Percentiles rank a stretch among this genome's conserved stretches.
These are phyloP conservation scores for Micromesistius poutassou DNA, from an alignment of 2,797 vertebrate genomes.

Conservation along the genomic window DNA sequence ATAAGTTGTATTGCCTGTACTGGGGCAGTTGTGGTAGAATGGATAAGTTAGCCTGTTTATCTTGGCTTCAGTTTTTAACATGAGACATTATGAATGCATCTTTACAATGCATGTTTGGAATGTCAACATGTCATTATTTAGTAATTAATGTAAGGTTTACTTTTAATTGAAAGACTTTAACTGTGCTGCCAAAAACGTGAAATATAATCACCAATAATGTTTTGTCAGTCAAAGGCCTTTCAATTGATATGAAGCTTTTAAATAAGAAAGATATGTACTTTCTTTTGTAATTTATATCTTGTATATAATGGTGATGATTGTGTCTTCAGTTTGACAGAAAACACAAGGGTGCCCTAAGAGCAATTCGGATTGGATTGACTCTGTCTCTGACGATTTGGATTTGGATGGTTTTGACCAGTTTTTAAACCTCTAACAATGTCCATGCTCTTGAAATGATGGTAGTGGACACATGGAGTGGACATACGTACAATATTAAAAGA, in stretches of 20 bases:
- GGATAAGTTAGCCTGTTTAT: neutral
- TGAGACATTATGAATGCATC: neutral
- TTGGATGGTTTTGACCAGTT: no score
- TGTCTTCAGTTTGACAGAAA: no score
- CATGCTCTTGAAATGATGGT: no score
- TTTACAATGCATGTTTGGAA: neutral
- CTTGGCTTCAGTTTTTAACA: neutral
- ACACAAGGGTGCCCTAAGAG: no score
- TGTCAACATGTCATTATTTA: neutral
- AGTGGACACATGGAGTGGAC: no score
- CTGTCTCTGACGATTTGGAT: no score
- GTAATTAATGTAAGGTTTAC: neutral
- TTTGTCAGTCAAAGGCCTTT: neutral
- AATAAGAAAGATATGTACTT: neutral
- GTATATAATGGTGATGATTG: neutral
- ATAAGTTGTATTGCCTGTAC: neutral
- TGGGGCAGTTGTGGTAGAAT: neutral
- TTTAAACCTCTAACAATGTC: no score
- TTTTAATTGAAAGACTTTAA: neutral
- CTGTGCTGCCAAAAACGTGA: neutral
- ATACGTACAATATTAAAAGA: neutral
- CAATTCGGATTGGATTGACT: no score
- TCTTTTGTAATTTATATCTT: neutral
- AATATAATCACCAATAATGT: neutral
- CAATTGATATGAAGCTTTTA: neutral